Evolutionary conservation across 2,113 vertebrate species (phyloP), one percentile per base, ranked within the genome.

Genomic region (Gobius niger): DNA sequence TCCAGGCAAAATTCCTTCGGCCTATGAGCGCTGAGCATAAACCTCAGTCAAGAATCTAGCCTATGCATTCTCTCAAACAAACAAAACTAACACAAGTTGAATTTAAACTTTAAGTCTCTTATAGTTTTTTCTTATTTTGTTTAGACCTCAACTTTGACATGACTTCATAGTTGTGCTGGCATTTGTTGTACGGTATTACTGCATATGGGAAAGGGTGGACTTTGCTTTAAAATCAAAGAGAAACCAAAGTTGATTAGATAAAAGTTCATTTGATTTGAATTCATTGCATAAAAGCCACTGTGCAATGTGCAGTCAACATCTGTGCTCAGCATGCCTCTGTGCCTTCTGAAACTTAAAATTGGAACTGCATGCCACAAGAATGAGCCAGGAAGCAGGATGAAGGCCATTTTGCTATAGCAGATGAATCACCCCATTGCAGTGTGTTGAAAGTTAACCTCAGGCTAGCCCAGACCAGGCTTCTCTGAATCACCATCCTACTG

Each of bases 331-430:
- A 34, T 34, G 24, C 24, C 3, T 34, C 19, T 34, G 49, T 68
- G 68, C 18, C 79, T 72, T 44, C 19, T 49, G 70, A 60, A 82
- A 80, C 67, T 62, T 52, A 46, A 46, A 54, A 78, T 65, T 49
- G 18, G 47, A n/a, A 5, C 19, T 53, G 18, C 62, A 70, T 66
- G 15, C 13, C 24, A 12, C 57, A 52, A n/a, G 80, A 72, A 41
- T 19, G 9, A 77, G 66, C 1, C 59, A 70, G 75, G 75, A 85
- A 86, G 74, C 79, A 85, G 85, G 88, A 89, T 81, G 85, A 86
- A 69, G 65, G 80, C 83, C 86, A 88, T 87, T 90, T 85, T 83
- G 50, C 40, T 42, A 67, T 67, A 50, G 47, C 71, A 41, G 70
- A 87, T 90, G 83, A 91, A 72, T 87, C 85, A 89, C 52, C 73